Base-by-base conservation (phyloP, 2,113 vertebrate genomes). In the Calidris pygmaea region DNA sequence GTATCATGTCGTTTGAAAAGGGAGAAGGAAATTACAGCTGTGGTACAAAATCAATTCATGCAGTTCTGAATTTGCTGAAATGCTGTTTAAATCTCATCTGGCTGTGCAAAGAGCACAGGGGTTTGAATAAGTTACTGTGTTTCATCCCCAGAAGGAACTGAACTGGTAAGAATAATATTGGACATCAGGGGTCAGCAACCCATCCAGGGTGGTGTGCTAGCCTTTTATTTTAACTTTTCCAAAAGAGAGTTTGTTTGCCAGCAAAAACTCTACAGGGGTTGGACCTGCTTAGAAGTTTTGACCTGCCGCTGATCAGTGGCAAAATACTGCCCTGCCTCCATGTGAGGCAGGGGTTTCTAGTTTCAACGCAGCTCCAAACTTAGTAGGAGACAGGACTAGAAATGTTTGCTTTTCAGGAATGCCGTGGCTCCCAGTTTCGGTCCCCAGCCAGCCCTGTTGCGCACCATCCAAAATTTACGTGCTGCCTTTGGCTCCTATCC, bases 1-100 rank as follows among this genome's bases (percentile, higher is more conserved):
- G 82, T 81, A 70, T 58, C 45, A 50, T 8, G 74, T 79, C 8
- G 29, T 47, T 34, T 91, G 74, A 56, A 92, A 96, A 89, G 39
- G 9, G 62, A 50, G 35, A 85, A 72, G 18, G 39, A 83, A 52
- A 74, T 90, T 65, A 68, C 26, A 65, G 55, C 59, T 66, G 39
- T 70, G 45, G 37, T 88, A 45, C 56, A 71, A 81, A 79, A 60
- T 71, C 45, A 47, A 56, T 60, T 53, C 26, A 13, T 39, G 47
- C 35, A 47, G n/a, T 65, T 91, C 14, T 56, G 55, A 70, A 90
- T 29, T 65, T 66, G 53, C 53, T 87, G 32, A 82, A 47, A 62
- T 37, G 45, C n/a, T 71, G 26, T 32, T 71, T 91, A 77, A 67
- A 63, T 67, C 29, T 70, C 34, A 6, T 47, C 37, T 72, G 34